Conservation (phyloP, 2,888 invertebrate species). For the Alitta virens region DNA sequence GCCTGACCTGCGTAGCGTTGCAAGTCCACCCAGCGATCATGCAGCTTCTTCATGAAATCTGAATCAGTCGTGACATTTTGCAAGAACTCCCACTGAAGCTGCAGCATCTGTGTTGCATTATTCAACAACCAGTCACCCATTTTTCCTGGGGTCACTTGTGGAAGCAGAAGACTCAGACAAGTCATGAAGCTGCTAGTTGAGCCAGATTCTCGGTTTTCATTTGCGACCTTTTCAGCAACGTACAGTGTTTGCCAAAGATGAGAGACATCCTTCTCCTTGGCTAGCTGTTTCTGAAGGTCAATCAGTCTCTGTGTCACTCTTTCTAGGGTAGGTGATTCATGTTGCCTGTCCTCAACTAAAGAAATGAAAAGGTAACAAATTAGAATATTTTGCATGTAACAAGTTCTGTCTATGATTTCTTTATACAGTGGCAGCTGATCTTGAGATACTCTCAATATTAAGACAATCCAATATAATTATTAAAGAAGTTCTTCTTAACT, state of each 20-base stretch:
- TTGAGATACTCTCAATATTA: too few relatives aligned
- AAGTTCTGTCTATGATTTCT: too few relatives aligned
- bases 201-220: background rate
- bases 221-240: background rate
- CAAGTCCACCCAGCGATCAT: constrained; percentile 5
- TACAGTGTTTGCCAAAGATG: constrained; percentile 2
- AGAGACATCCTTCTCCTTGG: background rate
- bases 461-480: too few relatives aligned
- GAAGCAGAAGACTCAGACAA: constrained; percentile 1
- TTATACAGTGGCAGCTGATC: too few relatives aligned
- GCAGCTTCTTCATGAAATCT: background rate
- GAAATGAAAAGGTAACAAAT: too few relatives aligned
- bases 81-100: constrained; percentile 6
- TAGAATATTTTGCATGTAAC: too few relatives aligned
- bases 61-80: background rate
- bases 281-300: background rate
- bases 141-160: background rate
- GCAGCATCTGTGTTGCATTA: background rate
- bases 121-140: background rate
- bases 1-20: background rate
- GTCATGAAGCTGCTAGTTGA: background rate
- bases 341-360: too few relatives aligned
- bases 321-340: background rate
- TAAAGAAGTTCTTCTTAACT: too few relatives aligned
- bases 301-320: background rate